Percentiles rank a stretch among this genome's conserved stretches.
Evolutionary conservation across 1,140 invertebrate species (phyloP).

Genomic region (Tribolium madens): DNA sequence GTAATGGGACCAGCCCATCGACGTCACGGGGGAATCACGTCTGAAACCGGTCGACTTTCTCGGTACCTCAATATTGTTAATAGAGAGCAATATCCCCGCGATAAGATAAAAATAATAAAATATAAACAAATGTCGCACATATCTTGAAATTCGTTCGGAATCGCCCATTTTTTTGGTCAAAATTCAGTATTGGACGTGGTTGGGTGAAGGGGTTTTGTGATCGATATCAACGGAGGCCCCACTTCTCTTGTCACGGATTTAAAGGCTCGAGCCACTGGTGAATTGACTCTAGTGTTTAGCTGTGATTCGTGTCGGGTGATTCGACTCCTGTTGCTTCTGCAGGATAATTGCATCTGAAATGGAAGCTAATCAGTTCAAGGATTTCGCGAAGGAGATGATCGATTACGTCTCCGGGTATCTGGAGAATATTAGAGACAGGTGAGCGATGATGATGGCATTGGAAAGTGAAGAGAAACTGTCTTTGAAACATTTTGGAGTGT

Average conservation of each 20-base stretch:
- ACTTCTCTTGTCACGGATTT: conserved; percentile 42
- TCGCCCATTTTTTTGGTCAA: background rate
- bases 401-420: conserved; percentile 87
- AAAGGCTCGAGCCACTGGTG: conserved; percentile 36
- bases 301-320: conserved; percentile 19
- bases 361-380: conserved; percentile 82
- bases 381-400: conserved; percentile 83
- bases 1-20: background rate
- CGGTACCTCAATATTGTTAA: background rate
- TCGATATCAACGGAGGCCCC: conserved; percentile 34
- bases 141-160: background rate
- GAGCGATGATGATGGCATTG: conserved; percentile 55
- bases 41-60: background rate
- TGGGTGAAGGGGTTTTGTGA: conserved; percentile 30
- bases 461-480: background rate
- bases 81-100: background rate
- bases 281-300: conserved; percentile 15
- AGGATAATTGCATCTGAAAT: conserved; percentile 66
- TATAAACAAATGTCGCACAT: background rate
- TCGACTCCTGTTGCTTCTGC: conserved; percentile 4
- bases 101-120: background rate
- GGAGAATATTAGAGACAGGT: conserved; percentile 87
- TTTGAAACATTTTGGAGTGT: background rate
- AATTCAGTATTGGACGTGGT: background rate
- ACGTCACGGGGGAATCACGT: conserved; percentile 15